Conservation (phyloP, 92 coral and sea anemone genomes). For the Phenganax stokvisi region DNA sequence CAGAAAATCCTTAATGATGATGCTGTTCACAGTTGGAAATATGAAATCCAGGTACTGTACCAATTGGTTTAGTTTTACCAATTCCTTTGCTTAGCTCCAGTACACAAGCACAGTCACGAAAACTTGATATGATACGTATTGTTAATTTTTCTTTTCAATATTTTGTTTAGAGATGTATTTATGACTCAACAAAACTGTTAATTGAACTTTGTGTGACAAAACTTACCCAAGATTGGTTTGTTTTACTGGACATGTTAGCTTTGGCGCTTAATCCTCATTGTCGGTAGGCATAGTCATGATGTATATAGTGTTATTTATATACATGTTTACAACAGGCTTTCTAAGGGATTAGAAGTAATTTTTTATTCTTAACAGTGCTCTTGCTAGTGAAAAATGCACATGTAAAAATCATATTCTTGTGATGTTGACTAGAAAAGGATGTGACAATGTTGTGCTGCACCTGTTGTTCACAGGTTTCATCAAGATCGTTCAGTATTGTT, state of each 20-base stretch:
- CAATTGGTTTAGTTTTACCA: not conserved
- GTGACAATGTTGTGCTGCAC: too few species aligned
- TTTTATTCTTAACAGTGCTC: too few species aligned
- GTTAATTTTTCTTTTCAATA: constrained; percentile 11
- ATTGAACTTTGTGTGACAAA: constrained; percentile 87
- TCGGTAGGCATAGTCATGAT: constrained; percentile 1
- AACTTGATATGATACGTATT: not conserved
- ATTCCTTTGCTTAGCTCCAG: too few species aligned
- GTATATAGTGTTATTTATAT: not conserved
- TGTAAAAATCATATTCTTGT: too few species aligned
- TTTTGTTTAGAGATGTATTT: constrained; percentile 71
- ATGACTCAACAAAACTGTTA: constrained; percentile 83
- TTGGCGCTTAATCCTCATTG: constrained; percentile 72
- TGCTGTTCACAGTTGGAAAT: constrained; percentile 98
- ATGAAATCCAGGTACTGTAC: constrained; percentile 88
- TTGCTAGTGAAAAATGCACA: too few species aligned
- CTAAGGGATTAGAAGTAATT: too few species aligned
- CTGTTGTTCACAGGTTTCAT: too few species aligned
- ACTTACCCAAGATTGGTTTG: constrained; percentile 95
- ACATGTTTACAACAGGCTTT: not conserved
- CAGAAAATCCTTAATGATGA: constrained; percentile 96
- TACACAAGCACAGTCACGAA: too few species aligned
- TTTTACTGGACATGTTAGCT: constrained; percentile 81
- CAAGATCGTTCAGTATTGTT: too few species aligned
- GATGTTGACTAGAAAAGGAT: too few species aligned